Base-by-base conservation (phyloP, 2,113 vertebrate genomes). In the Oenanthe oenanthe region DNA sequence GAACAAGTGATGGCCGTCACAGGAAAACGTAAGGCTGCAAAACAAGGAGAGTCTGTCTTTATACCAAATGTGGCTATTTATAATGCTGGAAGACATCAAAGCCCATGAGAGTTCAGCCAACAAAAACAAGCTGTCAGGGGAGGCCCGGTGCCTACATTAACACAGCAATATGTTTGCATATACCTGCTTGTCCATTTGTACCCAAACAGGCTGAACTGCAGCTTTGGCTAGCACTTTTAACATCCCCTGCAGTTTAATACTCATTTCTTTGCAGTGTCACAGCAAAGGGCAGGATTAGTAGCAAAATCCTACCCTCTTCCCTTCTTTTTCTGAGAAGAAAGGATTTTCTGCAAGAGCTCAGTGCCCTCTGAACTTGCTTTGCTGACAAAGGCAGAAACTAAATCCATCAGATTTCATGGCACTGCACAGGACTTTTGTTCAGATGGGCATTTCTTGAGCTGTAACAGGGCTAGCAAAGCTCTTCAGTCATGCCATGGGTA, bases 1-100 rank as follows among this genome's bases (percentile, higher is more conserved):
- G 98, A 99, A 99, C 81, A 99, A 97, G 95, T 99, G 99, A 96
- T 99, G 99, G 28, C 99, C 99, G n/a, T 99, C 99, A 31, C 99
- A 99, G 47, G 99, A 99, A 97, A 99, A 99, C 0, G 99, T 99
- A 94, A 99, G 98, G 98, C 99, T 99, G 98, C 40, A 96, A 93
- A 83, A 78, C 77, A 93, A 79, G 67, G 58, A 3, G 14, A 63
- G 28, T 13, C 5, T 29, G 1, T 47, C 65, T 68, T 77, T 36
- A 10, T 2, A 40, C 34, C 43, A 51, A 5, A 16, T 24, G 51
- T n/a, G 62, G 72, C 73, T 81, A 58, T 34, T 87, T 36, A 43
- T 62, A 74, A 65, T 50, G 65, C 40, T 17, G 43, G 4, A 36
- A 63, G 48, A 42, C 22, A 48, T 32, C 50, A 54, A 92, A 51